Evolutionary conservation across 2,797 vertebrate genomes (phyloP), one percentile per base, ranked within the genome.

Genomic region (Amphiprion clarkii): DNA sequence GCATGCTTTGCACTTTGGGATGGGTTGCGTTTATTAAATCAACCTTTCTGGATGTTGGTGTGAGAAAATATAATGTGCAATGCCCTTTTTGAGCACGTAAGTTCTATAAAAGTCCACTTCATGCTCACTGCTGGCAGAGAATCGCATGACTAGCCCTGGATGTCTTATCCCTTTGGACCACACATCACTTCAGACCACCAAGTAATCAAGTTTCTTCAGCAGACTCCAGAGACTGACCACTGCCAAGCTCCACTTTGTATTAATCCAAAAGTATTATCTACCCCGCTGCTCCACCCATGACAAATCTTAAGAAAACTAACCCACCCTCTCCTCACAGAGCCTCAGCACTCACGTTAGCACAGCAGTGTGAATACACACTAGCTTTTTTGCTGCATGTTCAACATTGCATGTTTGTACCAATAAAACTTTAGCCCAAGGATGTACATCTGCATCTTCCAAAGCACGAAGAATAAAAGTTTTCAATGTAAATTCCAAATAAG

Each of bases 161-260:
- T 75, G 68, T 56, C 60, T 72, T 55, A 81, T 84, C 78, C 75
- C 57, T 67, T 78, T 72, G 76, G 87, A 87, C 84, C 83, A 85
- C 84, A 91, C 87, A 84, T 79, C 63, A 67, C 63, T 61, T 79
- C 56, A 86, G 76, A 83, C 76, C 78, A 83, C 81, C 72, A 54
- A 75, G 62, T 76, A 84, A 85, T 79, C 77, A 71, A 31, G 54
- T 80, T 54, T 79, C 73, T 71, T 77, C 52, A 74, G 14, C 49
- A 72, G 76, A 71, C 82, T 82, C 83, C 13, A 67, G 78, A 77
- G 87, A 88, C 70, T 65, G 85, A 88, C 85, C 83, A 36, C 88
- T 89, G 91, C 90, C 89, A 92, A 93, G 74, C 79, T 79, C 71
- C 69, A 83, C 86, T 89, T 82, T 66, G 52, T 62, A 71, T 76